Evolutionary conservation across 2,888 invertebrate genomes (phyloP), one percentile per base, ranked within the genome.

Genomic region (Noctua janthina): DNA sequence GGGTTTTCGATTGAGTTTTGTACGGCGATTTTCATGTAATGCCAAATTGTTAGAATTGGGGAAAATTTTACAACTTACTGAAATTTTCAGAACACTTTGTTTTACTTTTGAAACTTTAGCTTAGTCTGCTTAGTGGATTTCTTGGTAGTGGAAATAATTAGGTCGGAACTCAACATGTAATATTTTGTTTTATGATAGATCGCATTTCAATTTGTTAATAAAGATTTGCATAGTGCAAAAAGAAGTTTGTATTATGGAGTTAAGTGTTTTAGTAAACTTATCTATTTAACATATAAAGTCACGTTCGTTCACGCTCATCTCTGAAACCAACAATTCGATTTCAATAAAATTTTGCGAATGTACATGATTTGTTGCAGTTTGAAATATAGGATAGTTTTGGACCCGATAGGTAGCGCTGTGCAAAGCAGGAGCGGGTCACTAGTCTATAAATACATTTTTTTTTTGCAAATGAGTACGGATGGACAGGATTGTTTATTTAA

Each of bases 101-200:
- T 68, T 43, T 54, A 43, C 29, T 76, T 82, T 54, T 74, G 49
- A 59, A 80, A 46, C n/a, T 39, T 35, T n/a, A 17, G 49, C 43
- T 80, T 64, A 8, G 43, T 35, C 35, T 5, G 13, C 46, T 43
- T 68, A 20, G 13, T 68, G 3, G 3, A 11, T 35, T 59, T 64
- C 39, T 76, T 76, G 29, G 62, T 64, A 56, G 54, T 68, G 13
- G 15, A 10, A 73, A 35, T 39, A 7, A 43, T 11, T 35, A 17
- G 17, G 17, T 66, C 17, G 15, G n/a, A 23, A 17, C n/a, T 49
- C 3, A 29, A 56, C 39, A 49, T 10, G 17, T 81, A n/a, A 43
- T 6, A 62, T 43, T 72, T 35, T 62, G 29, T 62, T 51, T 43
- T 59, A 59, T 35, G 35, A 23, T 39, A 15, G n/a, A 67, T 74